Percentiles rank a stretch among this genome's conserved stretches.
These are phyloP conservation scores for Chionomys nivalis DNA, from an alignment of 2,113 vertebrate genomes.

Conservation along the genomic window DNA sequence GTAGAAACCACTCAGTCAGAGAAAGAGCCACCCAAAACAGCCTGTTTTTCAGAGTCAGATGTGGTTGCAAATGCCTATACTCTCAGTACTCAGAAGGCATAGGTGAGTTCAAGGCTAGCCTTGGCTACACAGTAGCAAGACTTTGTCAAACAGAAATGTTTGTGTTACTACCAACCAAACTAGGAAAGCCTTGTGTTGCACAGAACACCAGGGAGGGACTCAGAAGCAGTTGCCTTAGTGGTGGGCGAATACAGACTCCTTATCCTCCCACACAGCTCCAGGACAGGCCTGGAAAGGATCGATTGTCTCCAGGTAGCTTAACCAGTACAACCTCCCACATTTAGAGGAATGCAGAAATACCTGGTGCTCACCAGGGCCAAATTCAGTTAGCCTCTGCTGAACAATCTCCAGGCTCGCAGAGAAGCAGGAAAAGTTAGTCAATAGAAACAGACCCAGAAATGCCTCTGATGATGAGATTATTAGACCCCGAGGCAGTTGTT, in stretches of 20 bases:
- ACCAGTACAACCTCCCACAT: slow-evolving; percentile 3
- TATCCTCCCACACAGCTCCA: not conserved
- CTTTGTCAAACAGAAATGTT: not conserved
- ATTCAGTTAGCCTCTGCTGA: slow-evolving; percentile 27
- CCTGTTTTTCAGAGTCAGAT: not conserved
- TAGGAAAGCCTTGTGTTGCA: not conserved
- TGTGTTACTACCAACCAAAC: not conserved
- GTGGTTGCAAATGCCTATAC: not conserved
- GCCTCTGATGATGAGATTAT: slow-evolving; percentile 29
- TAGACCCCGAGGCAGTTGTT: not conserved
- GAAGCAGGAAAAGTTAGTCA: not conserved
- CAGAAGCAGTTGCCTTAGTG: not conserved
- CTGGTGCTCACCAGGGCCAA: not conserved
- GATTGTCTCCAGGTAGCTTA: not conserved
- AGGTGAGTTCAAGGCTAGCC: not conserved
- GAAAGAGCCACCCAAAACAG: slow-evolving; percentile 17
- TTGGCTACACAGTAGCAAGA: not conserved
- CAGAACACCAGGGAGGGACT: not conserved
- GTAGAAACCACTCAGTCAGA: not conserved
- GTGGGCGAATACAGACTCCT: not conserved
- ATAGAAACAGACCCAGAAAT: slow-evolving; percentile 7
- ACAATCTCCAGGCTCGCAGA: slow-evolving; percentile 2
- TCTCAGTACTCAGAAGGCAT: not conserved
- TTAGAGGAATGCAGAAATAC: not conserved
- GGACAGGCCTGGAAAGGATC: not conserved